Conservation (phyloP, 2,888 invertebrate species). For the Halocaridina rubra region DNA sequence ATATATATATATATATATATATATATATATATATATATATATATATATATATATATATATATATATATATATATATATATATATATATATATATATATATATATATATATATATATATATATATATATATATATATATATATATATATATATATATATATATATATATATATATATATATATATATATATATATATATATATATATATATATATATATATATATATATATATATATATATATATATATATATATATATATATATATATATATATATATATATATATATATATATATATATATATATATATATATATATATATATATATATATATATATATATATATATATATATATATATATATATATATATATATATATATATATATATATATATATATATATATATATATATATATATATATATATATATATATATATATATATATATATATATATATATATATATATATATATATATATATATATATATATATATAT, state of each 20-base stretch:
- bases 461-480: background rate
- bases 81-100: background rate
- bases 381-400: slow-evolving; percentile 8
- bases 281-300: background rate
- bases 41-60: background rate
- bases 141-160: background rate
- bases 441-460: background rate
- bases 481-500: background rate
- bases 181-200: background rate
- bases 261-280: background rate
- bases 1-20: background rate
- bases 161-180: background rate
- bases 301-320: slow-evolving; percentile 11
- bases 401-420: background rate
- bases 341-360: background rate
- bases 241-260: background rate
- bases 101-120: background rate
- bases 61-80: background rate
- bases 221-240: background rate
- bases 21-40: slow-evolving; percentile 3
- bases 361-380: background rate
- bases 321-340: slow-evolving; percentile 6
- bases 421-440: slow-evolving; percentile 1
- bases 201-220: no score
- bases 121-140: background rate